Percentiles rank a stretch among this genome's conserved stretches.
phyloP scores from a whole-genome alignment of 2,888 invertebrate genomes.

The Drosophila kanekoi region DNA sequence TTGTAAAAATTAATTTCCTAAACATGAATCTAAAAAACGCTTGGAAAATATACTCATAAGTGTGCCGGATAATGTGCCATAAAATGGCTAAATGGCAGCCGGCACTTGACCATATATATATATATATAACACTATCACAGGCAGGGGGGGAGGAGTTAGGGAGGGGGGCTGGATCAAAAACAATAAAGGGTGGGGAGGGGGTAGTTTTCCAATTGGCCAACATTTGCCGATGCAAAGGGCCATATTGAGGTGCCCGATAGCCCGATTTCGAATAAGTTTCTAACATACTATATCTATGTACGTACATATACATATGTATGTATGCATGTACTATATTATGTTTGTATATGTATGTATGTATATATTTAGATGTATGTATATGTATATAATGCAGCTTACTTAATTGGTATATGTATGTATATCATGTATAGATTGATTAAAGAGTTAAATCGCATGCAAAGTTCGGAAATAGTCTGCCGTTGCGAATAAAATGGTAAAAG shows the following conservation, averaged over 20 bases:
- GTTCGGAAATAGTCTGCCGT: constrained; percentile 56
- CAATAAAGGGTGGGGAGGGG: background rate
- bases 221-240: background rate
- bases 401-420: constrained; percentile 43
- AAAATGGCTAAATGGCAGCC: constrained; percentile 35
- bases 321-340: background rate
- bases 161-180: constrained; percentile 45
- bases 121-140: constrained; percentile 82
- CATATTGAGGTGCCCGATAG: constrained; percentile 9
- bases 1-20: constrained; percentile 35
- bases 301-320: constrained; percentile 17
- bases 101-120: constrained; percentile 45
- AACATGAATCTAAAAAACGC: constrained; percentile 49
- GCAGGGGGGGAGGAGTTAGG: constrained; percentile 76
- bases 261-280: constrained; percentile 17
- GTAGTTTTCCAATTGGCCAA: background rate
- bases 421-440: constrained; percentile 34
- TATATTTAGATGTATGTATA: constrained; percentile 25
- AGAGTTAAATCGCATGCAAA: constrained; percentile 65
- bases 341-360: constrained; percentile 9
- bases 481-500: constrained; percentile 74
- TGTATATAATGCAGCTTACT: constrained; percentile 25
- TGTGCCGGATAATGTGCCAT: constrained; percentile 32
- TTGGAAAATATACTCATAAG: constrained; percentile 49
- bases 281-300: no score